Evolutionary conservation across 1,140 invertebrate genomes (phyloP), one percentile per base, ranked within the genome.

Genomic region (Drosophila asahinai): DNA sequence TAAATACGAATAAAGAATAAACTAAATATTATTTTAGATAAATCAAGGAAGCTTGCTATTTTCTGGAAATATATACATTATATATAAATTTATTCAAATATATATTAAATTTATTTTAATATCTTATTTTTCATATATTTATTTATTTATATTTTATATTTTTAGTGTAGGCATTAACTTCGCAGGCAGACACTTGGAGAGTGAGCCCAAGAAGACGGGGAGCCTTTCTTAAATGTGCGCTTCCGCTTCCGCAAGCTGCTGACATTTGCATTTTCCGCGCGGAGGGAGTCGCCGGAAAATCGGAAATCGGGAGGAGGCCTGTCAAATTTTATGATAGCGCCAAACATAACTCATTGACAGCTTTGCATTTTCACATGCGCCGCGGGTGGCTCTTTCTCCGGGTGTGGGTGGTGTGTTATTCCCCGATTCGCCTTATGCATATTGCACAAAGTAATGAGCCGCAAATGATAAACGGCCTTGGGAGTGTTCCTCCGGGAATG

Each of bases 381-480:
- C 25, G 48, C 57, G 19, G 75, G 27, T 17, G 45, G 47, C 22
- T 30, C 2, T 5, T 4, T 60, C 4, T 43, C 30, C 4, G 25
- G 36, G 2, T 12, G 49, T 3, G 64, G 61, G n/a, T 36, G 40
- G 54, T 33, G 59, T n/a, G 17, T 57, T 59, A 36, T 55, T 22
- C 45, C 14, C 19, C 70, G 33, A 11, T 11, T 36, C 33, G 77
- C 42, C 66, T 86, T 87, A 67, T 91, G 87, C 80, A 91, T 91
- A 91, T 91, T 91, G 87, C 89, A 91, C 83, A 91, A 87, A 87
- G 87, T 91, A 91, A 91, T 91, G 87, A 91, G 87, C 87, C 87
- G 87, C 87, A 91, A 91, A 91, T 91, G 87, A 91, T 91, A 91
- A 91, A 91, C 87, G 81, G 78, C 75, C 52, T 27, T 45, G 55